Evolutionary conservation across 2,888 invertebrate genomes (phyloP).

Genomic region (Morinoia aosen): DNA sequence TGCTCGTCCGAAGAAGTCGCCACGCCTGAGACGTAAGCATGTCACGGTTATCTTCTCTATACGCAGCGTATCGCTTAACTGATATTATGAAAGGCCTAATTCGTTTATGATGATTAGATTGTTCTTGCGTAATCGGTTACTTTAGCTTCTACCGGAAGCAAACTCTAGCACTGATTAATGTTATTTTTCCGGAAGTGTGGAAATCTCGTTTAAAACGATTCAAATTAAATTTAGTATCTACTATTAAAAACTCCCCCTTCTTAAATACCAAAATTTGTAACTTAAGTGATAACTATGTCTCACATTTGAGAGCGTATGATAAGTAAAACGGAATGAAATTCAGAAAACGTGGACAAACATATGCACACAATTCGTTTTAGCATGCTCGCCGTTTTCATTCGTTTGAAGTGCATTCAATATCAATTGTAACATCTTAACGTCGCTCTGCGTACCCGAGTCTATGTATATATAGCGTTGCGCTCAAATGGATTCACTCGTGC

Average conservation of each 20-base stretch:
- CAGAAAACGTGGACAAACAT: too few species aligned
- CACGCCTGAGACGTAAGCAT: not conserved
- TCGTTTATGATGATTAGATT: not conserved
- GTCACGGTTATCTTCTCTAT: not conserved
- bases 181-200: not conserved
- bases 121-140: not conserved
- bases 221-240: not conserved
- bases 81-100: not conserved
- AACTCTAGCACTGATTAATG: not conserved
- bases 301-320: too few species aligned
- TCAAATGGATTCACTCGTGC: too few species aligned
- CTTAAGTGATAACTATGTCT: too few species aligned
- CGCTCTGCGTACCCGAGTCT: too few species aligned
- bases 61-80: not conserved
- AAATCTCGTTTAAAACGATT: not conserved
- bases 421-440: too few species aligned
- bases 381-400: too few species aligned
- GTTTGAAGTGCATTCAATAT: too few species aligned
- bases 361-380: too few species aligned
- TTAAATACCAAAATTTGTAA: too few species aligned
- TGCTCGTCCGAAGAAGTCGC: not conserved
- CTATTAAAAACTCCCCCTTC: not conserved
- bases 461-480: too few species aligned
- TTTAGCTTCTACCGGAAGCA: not conserved
- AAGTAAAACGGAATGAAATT: too few species aligned